Percentiles rank a stretch among this genome's conserved stretches.
phyloP scores from a whole-genome alignment of 2,888 invertebrate species.

The Caradrina clavipalpis region DNA sequence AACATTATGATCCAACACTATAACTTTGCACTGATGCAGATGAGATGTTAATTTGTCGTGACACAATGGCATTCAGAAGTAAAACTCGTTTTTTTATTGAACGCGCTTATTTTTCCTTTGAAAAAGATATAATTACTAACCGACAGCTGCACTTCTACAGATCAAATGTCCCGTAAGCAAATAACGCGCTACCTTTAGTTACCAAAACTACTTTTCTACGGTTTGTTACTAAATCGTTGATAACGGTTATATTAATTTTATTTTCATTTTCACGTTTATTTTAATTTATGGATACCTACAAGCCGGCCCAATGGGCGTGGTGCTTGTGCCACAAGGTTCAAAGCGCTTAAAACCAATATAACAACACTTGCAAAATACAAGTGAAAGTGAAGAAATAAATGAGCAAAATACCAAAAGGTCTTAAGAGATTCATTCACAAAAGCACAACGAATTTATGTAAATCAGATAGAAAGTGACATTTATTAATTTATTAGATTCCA shows the following conservation, averaged over 20 bases:
- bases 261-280: no score
- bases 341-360: constrained; percentile 9
- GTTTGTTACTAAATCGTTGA: not conserved
- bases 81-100: not conserved
- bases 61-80: not conserved
- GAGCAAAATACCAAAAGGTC: constrained; percentile 30
- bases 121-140: constrained; percentile 1
- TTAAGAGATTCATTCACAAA: constrained; percentile 27
- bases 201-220: not conserved
- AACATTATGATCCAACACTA: not conserved
- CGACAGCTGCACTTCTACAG: not conserved
- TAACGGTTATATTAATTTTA: no score
- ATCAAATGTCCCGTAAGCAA: constrained; percentile 9
- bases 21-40: not conserved
- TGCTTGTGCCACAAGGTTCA: not conserved
- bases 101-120: no score
- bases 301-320: not conserved
- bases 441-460: constrained; percentile 53
- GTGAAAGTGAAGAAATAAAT: constrained; percentile 42
- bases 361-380: constrained; percentile 19
- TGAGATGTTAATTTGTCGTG: no score
- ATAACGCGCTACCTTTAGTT: constrained; percentile 1
- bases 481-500: constrained; percentile 43
- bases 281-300: no score
- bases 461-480: constrained; percentile 53